Percentiles rank a stretch among this genome's conserved stretches.
Evolutionary conservation across 2,888 invertebrate species (phyloP).

Genomic region (Acanthosepion pharaonis): DNA sequence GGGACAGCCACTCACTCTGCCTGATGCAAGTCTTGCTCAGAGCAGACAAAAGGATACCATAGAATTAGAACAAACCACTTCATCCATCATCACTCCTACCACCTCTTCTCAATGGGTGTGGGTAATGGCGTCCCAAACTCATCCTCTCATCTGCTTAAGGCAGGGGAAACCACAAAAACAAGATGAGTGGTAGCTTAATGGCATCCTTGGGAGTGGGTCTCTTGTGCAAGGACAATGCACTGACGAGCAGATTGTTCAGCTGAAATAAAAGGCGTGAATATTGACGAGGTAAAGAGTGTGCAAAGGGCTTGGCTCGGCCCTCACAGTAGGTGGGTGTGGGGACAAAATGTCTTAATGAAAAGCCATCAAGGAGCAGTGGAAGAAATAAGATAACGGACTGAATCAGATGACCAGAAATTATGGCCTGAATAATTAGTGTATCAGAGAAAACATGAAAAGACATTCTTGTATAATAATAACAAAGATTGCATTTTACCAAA

Average conservation of each 20-base stretch:
- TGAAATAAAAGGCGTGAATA: constrained; percentile 1
- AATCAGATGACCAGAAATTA: not conserved
- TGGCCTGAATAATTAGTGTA: not conserved
- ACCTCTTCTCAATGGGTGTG: not conserved
- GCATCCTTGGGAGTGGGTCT: not conserved
- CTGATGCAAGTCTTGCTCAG: not conserved
- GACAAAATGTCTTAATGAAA: not conserved
- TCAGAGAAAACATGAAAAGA: not conserved
- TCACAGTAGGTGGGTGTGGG: not conserved
- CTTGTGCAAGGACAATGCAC: constrained; percentile 11
- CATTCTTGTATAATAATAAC: too few species aligned
- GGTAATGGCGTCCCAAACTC: not conserved
- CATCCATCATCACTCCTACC: not conserved
- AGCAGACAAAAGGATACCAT: not conserved
- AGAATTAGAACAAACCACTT: not conserved
- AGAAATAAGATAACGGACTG: not conserved
- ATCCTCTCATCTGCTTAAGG: not conserved
- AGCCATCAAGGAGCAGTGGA: not conserved
- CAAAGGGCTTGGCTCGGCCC: not conserved
- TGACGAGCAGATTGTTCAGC: not conserved
- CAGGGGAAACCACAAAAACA: not conserved
- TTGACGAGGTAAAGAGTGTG: not conserved
- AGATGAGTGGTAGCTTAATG: not conserved
- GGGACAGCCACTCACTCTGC: not conserved
- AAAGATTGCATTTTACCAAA: too few species aligned